Evolutionary conservation across 2,113 vertebrate genomes (phyloP), one percentile per base, ranked within the genome.

Genomic region (Halichoeres trimaculatus): DNA sequence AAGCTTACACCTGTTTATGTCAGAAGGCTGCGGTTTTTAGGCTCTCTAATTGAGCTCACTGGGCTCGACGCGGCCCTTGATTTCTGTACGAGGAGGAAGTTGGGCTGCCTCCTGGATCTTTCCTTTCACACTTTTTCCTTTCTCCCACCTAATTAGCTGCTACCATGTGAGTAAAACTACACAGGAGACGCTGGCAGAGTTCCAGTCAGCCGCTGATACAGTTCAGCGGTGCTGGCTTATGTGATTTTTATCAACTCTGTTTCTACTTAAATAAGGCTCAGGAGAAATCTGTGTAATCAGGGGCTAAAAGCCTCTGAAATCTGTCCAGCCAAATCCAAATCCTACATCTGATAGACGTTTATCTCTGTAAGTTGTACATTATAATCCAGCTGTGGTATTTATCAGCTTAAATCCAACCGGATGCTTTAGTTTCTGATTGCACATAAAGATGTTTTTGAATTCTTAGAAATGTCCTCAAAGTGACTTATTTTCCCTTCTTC

Each of bases 221-320:
- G 81, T 70, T 72, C 64, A 79, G 70, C 66, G 38, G 70, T 58
- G 62, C 75, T 81, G 81, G 80, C 85, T 92, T 88, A 89, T 88
- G 70, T 60, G 86, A 90, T 89, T 78, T 71, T 71, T 84, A 91
- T 90, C 78, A 83, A 70, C 66, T 82, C 76, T 85, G 67, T 77
- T 83, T 79, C 73, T 77, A 69, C 83, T 83, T 86, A 75, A 84
- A 84, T 51, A 75, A 85, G 45, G 62, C 78, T 88, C 70, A 76
- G 47, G 71, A 74, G 71, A 86, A 81, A 76, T 76, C 66, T 23
- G 38, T 81, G 67, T 85, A 77, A 89, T 80, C 38, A 3, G 22
- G 65, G 54, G n/a, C 55, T 73, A 72, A 85, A 77, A 47, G 77
- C 76, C 76, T 41, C 70, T 69, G 68, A 84, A 77, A 73, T 63